Base-by-base conservation (phyloP, 2,888 invertebrate species). In the Lepetodrilus schrolli region DNA sequence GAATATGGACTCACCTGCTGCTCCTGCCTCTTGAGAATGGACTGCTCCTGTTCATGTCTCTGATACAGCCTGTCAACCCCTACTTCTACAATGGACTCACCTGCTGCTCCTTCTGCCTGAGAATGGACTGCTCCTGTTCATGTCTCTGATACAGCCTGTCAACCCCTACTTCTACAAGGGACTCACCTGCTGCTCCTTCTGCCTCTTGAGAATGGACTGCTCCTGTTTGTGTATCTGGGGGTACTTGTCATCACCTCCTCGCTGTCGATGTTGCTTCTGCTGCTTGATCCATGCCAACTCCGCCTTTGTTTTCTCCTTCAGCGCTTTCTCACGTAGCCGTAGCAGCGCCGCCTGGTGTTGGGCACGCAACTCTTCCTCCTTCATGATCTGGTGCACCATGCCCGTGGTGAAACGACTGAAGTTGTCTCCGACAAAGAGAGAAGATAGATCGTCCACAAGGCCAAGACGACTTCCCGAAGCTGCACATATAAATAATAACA, bases 231-330 rank as follows among this genome's bases (percentile, higher is more conserved):
- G 66, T 30, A 94, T 92, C 1, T 93, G 88, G 0, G 93, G 92
- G 74, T 93, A 92, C 82, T 92, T 91, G 50, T 92, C 91, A 30
- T 92, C 90, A 66, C 92, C 91, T 0, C 93, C 93, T 68, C 92
- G 93, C 80, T 93, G 91, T 72, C 92, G 91, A 36, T 92, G 91
- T 85, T 91, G 93, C 86, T 93, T 94, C 84, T 94, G 93, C 66
- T 94, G 93, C 87, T 94, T 94, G 20, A 95, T 87, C 92, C 92
- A 93, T 0, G 93, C 92, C 78, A 94, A 89, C 89, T 94, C 93
- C 0, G 93, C 92, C 87, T 93, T 93, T 0, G 94, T 93, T 79
- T 94, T 92, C 89, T 94, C 94, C 47, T 93, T 91, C 71, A 94
- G 88, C 0, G 93, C 93, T 84, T 93, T 93, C 86, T 94, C 94